Conservation (phyloP, 2,888 invertebrate species). For the Conistra vaccinii region DNA sequence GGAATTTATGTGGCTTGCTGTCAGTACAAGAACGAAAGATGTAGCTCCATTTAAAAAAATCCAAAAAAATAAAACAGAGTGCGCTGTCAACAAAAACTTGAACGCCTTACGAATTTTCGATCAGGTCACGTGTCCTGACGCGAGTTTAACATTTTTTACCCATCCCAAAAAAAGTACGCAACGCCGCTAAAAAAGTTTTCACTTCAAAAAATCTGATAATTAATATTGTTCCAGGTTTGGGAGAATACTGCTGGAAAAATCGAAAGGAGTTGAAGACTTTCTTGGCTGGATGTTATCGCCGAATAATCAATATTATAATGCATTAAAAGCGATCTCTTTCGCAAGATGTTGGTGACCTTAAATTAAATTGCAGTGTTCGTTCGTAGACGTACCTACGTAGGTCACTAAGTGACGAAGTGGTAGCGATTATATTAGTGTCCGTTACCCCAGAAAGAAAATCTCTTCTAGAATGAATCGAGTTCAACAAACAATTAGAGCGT, state of each 20-base stretch:
- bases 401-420: neutral
- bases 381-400: slow-evolving; percentile 7
- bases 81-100: too few species aligned
- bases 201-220: neutral
- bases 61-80: too few species aligned
- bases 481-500: too few species aligned
- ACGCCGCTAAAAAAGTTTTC: too few species aligned
- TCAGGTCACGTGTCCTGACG: too few species aligned
- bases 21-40: too few species aligned
- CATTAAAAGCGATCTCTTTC: slow-evolving; percentile 37
- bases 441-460: neutral
- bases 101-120: too few species aligned
- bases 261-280: slow-evolving; percentile 70
- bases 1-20: too few species aligned
- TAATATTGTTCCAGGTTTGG: slow-evolving; percentile 76
- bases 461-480: too few species aligned
- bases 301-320: slow-evolving; percentile 68
- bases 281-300: slow-evolving; percentile 66
- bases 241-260: slow-evolving; percentile 85
- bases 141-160: too few species aligned
- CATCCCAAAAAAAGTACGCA: too few species aligned
- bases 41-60: too few species aligned
- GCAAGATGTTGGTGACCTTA: neutral
- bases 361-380: neutral
- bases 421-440: neutral